Evolutionary conservation across 2,797 vertebrate species (phyloP).

Genomic region (Limnodromus scolopaceus): DNA sequence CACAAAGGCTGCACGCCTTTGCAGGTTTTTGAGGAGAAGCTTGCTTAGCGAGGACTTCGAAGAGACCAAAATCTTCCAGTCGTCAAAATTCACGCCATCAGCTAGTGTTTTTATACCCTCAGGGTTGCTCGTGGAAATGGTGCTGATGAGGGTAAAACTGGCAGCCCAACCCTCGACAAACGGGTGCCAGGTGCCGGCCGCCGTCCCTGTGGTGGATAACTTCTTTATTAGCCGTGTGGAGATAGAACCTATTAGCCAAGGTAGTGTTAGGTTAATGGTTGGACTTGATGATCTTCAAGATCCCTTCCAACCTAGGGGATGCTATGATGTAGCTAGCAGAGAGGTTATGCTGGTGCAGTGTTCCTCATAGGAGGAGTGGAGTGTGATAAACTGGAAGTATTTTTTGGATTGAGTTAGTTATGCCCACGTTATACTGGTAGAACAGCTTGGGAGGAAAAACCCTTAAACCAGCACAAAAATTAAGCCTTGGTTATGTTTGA

Average conservation of each 20-base stretch:
- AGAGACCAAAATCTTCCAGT: accelerated
- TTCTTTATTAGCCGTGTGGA: accelerated
- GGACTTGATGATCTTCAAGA: background rate
- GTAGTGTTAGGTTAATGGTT: background rate
- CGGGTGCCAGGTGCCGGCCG: accelerated
- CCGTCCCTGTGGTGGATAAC: accelerated
- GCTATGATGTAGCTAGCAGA: accelerated
- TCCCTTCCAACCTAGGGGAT: background rate
- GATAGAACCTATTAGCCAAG: background rate
- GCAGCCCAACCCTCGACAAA: background rate
- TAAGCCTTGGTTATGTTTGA: background rate
- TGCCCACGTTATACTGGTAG: accelerated
- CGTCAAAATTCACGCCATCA: accelerated
- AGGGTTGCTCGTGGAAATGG: accelerated
- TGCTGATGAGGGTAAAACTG: background rate
- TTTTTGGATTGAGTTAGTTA: background rate
- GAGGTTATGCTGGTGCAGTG: accelerated
- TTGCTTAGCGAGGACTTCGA: background rate
- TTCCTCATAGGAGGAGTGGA: background rate
- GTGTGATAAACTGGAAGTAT: accelerated
- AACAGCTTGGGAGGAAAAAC: background rate
- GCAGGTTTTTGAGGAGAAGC: background rate
- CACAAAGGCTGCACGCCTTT: accelerated
- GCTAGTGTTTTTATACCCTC: background rate
- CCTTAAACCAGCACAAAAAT: background rate